Evolutionary conservation across 2,113 vertebrate species (phyloP).

Genomic region (Macroglossus sobrinus): DNA sequence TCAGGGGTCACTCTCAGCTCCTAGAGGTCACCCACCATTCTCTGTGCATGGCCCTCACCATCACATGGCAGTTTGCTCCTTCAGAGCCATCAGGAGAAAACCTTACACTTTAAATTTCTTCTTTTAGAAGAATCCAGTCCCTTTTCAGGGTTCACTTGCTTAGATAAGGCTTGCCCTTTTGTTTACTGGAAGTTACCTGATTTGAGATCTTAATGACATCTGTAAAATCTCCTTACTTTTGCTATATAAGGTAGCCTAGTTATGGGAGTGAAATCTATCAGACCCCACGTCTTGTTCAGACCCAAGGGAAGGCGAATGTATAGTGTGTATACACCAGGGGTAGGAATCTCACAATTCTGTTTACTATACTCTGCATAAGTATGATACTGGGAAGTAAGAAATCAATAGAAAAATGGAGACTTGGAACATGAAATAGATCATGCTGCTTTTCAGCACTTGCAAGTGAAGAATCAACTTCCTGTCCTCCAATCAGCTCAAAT

Average conservation of each 20-base stretch:
- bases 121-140: neutral
- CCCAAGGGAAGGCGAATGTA: neutral
- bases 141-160: neutral
- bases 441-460: neutral
- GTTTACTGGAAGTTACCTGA: neutral
- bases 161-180: neutral
- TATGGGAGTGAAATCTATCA: neutral
- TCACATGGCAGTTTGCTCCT: neutral
- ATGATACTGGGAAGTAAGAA: neutral
- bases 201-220: neutral
- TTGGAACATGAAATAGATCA: neutral
- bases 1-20: neutral
- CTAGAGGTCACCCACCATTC: too few relatives aligned
- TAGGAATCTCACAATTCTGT: neutral
- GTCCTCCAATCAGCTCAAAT: neutral
- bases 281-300: neutral
- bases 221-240: neutral
- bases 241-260: neutral
- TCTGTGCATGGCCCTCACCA: neutral
- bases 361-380: neutral
- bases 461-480: neutral
- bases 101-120: neutral
- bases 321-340: rapidly evolving
- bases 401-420: neutral
- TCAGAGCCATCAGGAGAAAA: neutral